These are phyloP conservation scores for Syrrhaptes paradoxus DNA, from an alignment of 2,113 vertebrate species.

Conservation along the genomic window DNA sequence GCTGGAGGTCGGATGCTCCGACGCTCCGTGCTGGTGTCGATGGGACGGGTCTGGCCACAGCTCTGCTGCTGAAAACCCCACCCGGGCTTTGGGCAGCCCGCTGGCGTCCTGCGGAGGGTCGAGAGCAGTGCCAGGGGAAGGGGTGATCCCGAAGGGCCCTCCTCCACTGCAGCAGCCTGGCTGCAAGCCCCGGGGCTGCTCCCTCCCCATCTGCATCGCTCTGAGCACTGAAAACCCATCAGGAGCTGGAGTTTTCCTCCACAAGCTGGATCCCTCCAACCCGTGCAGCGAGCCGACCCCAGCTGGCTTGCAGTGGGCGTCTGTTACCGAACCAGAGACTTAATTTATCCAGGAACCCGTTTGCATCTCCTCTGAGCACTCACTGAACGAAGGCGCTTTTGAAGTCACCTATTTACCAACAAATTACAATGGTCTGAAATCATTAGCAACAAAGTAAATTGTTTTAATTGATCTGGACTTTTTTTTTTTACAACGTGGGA, in stretches of 20 bases:
- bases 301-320: neutral
- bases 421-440: constrained; percentile 75
- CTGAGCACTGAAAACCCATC: neutral
- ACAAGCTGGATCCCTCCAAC: constrained; percentile 33
- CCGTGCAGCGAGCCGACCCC: neutral
- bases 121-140: too few species aligned
- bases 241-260: constrained; percentile 40
- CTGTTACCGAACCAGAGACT: constrained; percentile 36
- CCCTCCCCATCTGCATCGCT: neutral
- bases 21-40: neutral
- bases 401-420: constrained; percentile 70
- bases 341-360: constrained; percentile 66
- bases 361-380: constrained; percentile 60
- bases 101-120: neutral
- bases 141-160: fast-evolving
- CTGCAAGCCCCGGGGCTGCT: neutral
- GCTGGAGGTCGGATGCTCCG: fast-evolving
- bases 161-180: too few species aligned
- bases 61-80: neutral
- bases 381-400: constrained; percentile 43
- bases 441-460: constrained; percentile 77
- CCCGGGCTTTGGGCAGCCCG: neutral
- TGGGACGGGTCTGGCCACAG: neutral
- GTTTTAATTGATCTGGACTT: constrained; percentile 81
- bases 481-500: neutral